Evolutionary conservation across 1,140 invertebrate species (phyloP).

Genomic region (Tyrophagus putrescentiae): DNA sequence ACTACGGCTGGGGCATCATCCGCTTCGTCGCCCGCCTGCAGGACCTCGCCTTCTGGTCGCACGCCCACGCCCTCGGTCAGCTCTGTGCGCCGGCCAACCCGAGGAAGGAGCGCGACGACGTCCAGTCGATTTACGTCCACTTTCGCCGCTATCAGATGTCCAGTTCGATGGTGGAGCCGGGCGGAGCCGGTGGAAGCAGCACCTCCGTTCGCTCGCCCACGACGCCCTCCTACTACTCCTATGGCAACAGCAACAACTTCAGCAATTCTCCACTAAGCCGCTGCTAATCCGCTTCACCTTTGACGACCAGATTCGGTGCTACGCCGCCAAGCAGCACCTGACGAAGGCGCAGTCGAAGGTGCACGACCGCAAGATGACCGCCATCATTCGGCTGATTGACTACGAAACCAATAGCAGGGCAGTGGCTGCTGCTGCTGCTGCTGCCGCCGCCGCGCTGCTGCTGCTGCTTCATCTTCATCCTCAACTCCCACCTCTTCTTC

Average conservation of each 20-base stretch:
- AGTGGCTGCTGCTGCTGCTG: background rate
- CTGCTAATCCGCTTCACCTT: conserved; percentile 80
- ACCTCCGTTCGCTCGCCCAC: too few species aligned
- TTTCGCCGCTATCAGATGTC: conserved; percentile 4
- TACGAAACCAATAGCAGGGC: background rate
- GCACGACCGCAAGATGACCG: conserved; percentile 85
- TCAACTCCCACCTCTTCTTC: too few species aligned
- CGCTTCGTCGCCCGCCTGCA: conserved; percentile 62
- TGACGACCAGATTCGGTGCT: conserved; percentile 84
- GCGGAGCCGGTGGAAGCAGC: too few species aligned
- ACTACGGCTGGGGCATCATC: conserved; percentile 88
- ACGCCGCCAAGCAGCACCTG: conserved; percentile 51
- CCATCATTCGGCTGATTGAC: conserved; percentile 66
- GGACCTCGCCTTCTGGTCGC: conserved; percentile 58
- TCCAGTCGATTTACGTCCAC: conserved; percentile 24
- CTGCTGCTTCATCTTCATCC: too few species aligned
- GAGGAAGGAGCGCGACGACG: conserved; percentile 21
- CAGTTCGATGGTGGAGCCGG: background rate
- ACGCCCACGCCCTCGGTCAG: conserved; percentile 90
- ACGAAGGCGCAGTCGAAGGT: conserved; percentile 78
- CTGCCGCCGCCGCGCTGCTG: too few species aligned
- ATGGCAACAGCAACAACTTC: too few species aligned
- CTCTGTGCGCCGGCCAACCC: conserved; percentile 54
- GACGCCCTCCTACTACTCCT: too few species aligned
- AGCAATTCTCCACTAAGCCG: background rate